phyloP scores from a whole-genome alignment of 1,140 invertebrate genomes.

The Drosophila sproati region DNA sequence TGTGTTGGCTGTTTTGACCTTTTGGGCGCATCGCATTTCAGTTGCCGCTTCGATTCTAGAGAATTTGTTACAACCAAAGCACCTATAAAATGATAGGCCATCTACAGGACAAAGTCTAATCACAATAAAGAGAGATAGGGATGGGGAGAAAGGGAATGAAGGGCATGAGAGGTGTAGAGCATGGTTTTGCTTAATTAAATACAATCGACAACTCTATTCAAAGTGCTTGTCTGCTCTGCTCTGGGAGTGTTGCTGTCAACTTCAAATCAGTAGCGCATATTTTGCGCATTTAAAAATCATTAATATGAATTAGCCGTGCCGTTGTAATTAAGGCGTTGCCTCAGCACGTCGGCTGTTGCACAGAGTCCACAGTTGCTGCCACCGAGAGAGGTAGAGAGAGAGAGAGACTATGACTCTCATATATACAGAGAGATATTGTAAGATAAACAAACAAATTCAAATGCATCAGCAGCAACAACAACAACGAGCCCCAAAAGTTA shows the following conservation, averaged over 20 bases:
- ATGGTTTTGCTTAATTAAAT: slow-evolving; percentile 62
- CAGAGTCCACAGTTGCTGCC: slow-evolving; percentile 26
- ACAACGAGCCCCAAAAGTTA: slow-evolving; percentile 55
- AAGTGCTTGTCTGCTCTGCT: neutral
- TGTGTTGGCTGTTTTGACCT: slow-evolving; percentile 56
- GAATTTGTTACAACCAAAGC: slow-evolving; percentile 42
- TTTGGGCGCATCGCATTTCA: slow-evolving; percentile 56
- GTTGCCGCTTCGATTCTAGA: slow-evolving; percentile 36
- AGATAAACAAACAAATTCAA: slow-evolving; percentile 74
- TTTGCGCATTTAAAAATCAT: slow-evolving; percentile 78
- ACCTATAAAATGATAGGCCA: slow-evolving; percentile 46
- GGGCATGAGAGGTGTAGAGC: neutral
- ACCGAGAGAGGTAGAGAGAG: neutral
- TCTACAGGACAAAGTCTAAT: slow-evolving; percentile 39
- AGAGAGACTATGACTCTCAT: neutral
- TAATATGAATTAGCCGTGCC: slow-evolving; percentile 66
- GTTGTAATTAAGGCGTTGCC: slow-evolving; percentile 62
- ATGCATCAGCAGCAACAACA: slow-evolving; percentile 9
- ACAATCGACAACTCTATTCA: slow-evolving; percentile 71
- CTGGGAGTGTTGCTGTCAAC: slow-evolving; percentile 17
- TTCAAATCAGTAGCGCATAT: slow-evolving; percentile 67
- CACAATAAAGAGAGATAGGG: slow-evolving; percentile 22
- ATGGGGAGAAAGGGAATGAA: neutral
- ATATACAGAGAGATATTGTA: slow-evolving; percentile 20
- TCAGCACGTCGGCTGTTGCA: slow-evolving; percentile 1